These are phyloP conservation scores for Chaitophorus viminalis DNA, from an alignment of 2,888 invertebrate genomes.

Conservation along the genomic window DNA sequence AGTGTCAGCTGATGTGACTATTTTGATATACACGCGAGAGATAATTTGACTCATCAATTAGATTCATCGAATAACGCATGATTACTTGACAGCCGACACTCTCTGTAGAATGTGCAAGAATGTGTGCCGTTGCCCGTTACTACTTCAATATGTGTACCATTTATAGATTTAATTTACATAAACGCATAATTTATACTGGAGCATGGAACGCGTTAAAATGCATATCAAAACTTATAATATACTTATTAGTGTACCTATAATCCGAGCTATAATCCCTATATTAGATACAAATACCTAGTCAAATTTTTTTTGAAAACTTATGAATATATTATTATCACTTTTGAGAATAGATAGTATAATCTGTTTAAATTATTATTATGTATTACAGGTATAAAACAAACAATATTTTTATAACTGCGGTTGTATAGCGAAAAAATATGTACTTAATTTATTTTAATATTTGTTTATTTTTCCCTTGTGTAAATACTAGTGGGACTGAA, in stretches of 20 bases:
- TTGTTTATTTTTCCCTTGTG: not conserved
- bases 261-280: too few relatives aligned
- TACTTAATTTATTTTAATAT: not conserved
- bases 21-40: not conserved
- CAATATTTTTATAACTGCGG: too few relatives aligned
- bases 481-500: not conserved
- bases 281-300: too few relatives aligned
- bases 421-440: not conserved
- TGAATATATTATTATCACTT: not conserved
- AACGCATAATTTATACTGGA: not conserved
- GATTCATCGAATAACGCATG: not conserved
- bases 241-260: too few relatives aligned
- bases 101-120: not conserved
- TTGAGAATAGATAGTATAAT: not conserved
- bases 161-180: not conserved
- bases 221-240: too few relatives aligned
- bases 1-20: not conserved
- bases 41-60: not conserved
- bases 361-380: not conserved
- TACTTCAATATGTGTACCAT: not conserved
- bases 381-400: not conserved
- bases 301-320: not conserved
- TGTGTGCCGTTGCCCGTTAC: not conserved
- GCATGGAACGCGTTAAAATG: too few relatives aligned
- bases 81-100: constrained; percentile 15